phyloP scores from a whole-genome alignment of 1,140 invertebrate species.

The Aleiodes sp. region DNA sequence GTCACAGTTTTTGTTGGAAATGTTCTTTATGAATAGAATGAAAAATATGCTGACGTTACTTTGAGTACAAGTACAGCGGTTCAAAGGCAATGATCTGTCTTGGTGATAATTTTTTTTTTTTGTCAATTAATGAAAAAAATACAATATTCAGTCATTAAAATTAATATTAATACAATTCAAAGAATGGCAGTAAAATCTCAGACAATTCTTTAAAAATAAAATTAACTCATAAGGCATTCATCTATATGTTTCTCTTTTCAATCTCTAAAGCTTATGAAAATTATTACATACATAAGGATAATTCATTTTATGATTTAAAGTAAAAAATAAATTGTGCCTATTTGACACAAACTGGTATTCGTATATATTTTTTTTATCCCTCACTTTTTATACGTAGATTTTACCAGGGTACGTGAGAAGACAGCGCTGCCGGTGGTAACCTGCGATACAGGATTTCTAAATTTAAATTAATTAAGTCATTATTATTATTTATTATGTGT shows the following conservation, averaged over 20 bases:
- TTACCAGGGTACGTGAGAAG: not conserved
- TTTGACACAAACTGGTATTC: not conserved
- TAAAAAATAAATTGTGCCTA: not conserved
- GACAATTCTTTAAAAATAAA: not conserved
- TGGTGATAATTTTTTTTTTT: not conserved
- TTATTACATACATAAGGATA: not conserved
- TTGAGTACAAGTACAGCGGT: not conserved
- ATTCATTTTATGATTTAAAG: not conserved
- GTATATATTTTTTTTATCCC: not conserved
- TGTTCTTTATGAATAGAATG: too few relatives aligned
- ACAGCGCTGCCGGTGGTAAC: not conserved
- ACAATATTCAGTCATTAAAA: slow-evolving; percentile 7
- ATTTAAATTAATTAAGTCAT: not conserved
- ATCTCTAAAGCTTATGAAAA: not conserved
- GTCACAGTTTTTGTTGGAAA: too few relatives aligned
- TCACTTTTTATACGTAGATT: not conserved
- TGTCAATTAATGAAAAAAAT: too few relatives aligned
- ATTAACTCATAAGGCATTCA: not conserved
- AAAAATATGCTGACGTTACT: not conserved
- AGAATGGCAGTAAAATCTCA: not conserved
- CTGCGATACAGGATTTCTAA: not conserved
- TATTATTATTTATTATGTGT: not conserved
- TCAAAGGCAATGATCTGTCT: not conserved
- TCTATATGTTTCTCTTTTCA: not conserved
- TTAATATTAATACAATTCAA: not conserved